These are phyloP conservation scores for Pelusios castaneus DNA, from an alignment of 2,113 vertebrate genomes.

Conservation along the genomic window DNA sequence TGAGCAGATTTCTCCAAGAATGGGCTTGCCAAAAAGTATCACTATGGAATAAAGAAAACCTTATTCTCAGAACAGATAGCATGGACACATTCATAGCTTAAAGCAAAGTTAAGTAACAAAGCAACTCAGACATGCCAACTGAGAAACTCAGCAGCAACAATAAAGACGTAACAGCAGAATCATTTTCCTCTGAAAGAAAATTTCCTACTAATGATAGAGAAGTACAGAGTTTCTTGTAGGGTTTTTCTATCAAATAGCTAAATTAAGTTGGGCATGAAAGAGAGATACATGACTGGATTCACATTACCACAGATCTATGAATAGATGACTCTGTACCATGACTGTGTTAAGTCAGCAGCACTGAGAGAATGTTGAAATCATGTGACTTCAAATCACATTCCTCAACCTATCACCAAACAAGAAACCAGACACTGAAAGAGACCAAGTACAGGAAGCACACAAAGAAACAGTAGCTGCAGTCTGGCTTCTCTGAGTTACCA, in stretches of 20 bases:
- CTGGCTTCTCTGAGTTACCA: too few species aligned
- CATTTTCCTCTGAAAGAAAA: neutral
- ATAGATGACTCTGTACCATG: slow-evolving; percentile 34
- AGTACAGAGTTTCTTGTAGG: neutral
- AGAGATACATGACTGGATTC: slow-evolving; percentile 56
- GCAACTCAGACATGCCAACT: slow-evolving; percentile 14
- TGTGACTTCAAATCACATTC: neutral
- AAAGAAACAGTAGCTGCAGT: too few species aligned
- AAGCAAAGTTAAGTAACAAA: slow-evolving; percentile 21
- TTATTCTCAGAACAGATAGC: neutral
- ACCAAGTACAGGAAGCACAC: neutral
- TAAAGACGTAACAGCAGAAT: neutral
- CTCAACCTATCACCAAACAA: neutral
- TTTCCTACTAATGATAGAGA: slow-evolving; percentile 25
- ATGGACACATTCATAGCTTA: neutral
- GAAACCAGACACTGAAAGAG: neutral
- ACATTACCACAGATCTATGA: slow-evolving; percentile 56
- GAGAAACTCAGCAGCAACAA: slow-evolving; percentile 41
- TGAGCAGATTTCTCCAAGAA: neutral
- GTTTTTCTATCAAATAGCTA: slow-evolving; percentile 14
- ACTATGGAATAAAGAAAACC: neutral
- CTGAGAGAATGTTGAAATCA: slow-evolving; percentile 41
- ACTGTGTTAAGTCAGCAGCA: slow-evolving; percentile 42
- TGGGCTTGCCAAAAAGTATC: neutral
- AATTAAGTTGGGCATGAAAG: slow-evolving; percentile 8